phyloP scores from a whole-genome alignment of 2,113 vertebrate species.

The Equus quagga region DNA sequence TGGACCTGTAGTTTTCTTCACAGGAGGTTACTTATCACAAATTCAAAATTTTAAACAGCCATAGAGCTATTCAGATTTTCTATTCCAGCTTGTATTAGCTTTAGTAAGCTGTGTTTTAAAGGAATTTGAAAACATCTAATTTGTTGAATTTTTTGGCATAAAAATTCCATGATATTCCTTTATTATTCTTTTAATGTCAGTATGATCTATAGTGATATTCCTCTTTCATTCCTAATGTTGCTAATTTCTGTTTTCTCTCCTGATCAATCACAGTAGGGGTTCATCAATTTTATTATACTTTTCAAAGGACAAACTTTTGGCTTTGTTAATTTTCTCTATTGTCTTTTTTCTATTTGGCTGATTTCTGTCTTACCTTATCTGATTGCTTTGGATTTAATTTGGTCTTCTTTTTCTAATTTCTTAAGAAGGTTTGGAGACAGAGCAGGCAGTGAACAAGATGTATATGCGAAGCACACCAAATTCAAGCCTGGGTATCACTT shows the following conservation, averaged over 20 bases:
- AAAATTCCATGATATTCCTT: background rate
- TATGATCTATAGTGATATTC: background rate
- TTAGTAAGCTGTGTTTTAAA: conserved; percentile 49
- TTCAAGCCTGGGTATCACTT: background rate
- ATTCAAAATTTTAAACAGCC: conserved; percentile 30
- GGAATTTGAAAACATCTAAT: conserved; percentile 34
- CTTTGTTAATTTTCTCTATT: conserved; percentile 28
- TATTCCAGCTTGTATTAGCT: background rate
- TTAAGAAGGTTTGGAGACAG: background rate
- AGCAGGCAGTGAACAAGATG: background rate
- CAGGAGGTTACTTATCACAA: background rate
- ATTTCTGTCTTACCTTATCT: conserved; percentile 22
- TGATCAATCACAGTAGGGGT: background rate
- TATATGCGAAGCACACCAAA: background rate
- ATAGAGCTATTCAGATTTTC: conserved; percentile 35
- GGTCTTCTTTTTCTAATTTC: background rate
- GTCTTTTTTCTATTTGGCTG: background rate
- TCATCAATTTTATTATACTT: background rate
- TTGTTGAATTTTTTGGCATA: conserved; percentile 9
- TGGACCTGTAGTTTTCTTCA: conserved; percentile 20
- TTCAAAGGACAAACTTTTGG: background rate
- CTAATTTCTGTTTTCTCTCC: conserved; percentile 37
- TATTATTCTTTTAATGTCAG: background rate
- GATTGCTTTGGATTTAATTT: background rate
- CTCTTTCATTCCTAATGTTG: background rate